These are phyloP conservation scores for Eumacrocentrus americanus DNA, from an alignment of 2,888 invertebrate genomes.

Conservation along the genomic window DNA sequence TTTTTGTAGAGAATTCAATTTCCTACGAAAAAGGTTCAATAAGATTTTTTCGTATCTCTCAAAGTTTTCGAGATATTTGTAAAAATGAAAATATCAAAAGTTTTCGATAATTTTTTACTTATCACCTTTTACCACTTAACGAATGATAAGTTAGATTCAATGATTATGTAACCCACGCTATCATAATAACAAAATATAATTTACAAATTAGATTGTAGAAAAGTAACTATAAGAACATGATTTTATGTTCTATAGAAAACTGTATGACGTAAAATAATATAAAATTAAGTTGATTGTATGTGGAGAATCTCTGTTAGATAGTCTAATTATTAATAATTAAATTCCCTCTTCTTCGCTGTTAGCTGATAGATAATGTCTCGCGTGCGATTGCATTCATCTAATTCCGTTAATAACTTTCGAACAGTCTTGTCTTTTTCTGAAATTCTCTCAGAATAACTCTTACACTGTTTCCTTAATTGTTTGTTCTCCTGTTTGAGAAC, in stretches of 20 bases:
- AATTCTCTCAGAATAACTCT: conserved; percentile 45
- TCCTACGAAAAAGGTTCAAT: no score
- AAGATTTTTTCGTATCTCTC: no score
- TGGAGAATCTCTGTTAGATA: conserved; percentile 2
- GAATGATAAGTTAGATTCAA: conserved; percentile 25
- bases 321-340: conserved; percentile 29
- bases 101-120: no score
- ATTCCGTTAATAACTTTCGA: conserved; percentile 43
- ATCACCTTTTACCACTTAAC: no score
- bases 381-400: conserved; percentile 51
- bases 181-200: conserved; percentile 34
- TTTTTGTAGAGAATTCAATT: no score
- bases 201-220: conserved; percentile 25
- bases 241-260: not conserved
- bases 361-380: conserved; percentile 55
- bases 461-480: conserved; percentile 45
- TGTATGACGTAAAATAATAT: conserved; percentile 5
- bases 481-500: conserved; percentile 52
- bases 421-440: conserved; percentile 47
- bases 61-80: no score
- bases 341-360: conserved; percentile 51
- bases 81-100: no score
- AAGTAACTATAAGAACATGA: not conserved
- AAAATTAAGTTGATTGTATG: not conserved
- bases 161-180: conserved; percentile 33